A percentile compares a stretch with the other conserved stretches of the same genome.
Evolutionary conservation across 2,888 invertebrate genomes (phyloP).

Genomic region (Embidobia sp.): DNA sequence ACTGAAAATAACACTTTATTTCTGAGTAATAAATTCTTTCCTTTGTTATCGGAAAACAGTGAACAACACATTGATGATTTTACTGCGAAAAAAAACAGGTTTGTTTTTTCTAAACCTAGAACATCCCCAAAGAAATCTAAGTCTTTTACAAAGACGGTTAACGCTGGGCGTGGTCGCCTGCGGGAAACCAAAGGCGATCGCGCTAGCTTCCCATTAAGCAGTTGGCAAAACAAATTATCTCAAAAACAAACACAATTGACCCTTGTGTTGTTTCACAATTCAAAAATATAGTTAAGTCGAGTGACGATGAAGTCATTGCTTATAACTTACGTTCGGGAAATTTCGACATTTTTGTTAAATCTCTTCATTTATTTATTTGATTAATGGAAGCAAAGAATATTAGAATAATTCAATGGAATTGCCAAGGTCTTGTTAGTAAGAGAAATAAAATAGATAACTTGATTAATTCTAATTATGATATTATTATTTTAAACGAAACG

Average conservation of each 20-base stretch:
- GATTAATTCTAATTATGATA: not conserved
- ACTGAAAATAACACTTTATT: not conserved
- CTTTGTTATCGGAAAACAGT: not conserved
- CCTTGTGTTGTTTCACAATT: no score
- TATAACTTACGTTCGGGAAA: no score
- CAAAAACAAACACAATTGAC: no score
- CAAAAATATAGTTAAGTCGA: no score
- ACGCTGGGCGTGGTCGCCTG: no score
- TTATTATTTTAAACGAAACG: conserved; percentile 2
- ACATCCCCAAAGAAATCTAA: no score
- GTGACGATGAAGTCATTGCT: no score
- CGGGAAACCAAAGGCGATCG: no score
- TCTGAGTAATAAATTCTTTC: conserved; percentile 4
- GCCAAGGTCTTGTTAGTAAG: not conserved
- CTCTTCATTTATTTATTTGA: not conserved
- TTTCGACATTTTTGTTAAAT: no score
- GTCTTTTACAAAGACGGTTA: no score
- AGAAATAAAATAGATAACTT: not conserved
- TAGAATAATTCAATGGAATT: conserved; percentile 7
- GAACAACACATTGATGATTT: not conserved
- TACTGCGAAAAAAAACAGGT: not conserved
- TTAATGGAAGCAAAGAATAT: not conserved
- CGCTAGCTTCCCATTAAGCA: no score
- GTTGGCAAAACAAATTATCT: no score
- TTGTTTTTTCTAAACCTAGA: not conserved